Base-by-base conservation (phyloP, 1,140 invertebrate species). In the Muscidifurax raptorellus region DNA sequence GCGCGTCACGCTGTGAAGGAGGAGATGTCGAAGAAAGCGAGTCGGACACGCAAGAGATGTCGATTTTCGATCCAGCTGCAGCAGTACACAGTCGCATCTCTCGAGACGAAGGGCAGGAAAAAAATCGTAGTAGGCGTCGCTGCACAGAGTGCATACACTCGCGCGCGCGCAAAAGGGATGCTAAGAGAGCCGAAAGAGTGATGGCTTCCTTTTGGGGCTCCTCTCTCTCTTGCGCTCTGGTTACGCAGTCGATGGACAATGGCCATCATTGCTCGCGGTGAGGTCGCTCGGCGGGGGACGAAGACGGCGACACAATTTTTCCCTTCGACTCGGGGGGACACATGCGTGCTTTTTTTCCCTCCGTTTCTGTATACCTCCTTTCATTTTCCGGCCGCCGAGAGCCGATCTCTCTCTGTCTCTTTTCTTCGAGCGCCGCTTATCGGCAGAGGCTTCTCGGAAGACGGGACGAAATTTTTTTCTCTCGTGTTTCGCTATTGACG, bases 131-230 rank as follows among this genome's bases (percentile, higher is more conserved):
- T 27, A 69, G 71, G 71, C 71, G 71, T 74, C 28, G 71, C 15
- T n/a, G 67, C 71, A 27, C 9, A 52, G 13, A 52, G 47, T 12
- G 2, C 0, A 59, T 15, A 36, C 7, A 40, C n/a, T n/a, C 2
- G 69, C 27, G 30, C 22, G 18, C 71, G 18, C 28, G 32, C 71
- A 30, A 40, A 69, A 69, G 66, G 66, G 28, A 69, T 27, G 28
- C 66, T 18, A n/a, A 64, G 18, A 28, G 27, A 69, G 66, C 9
- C 66, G 66, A 69, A 69, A 30, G 28, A 69, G 66, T 69, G 10
- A 69, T 69, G 66, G 66, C 66, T 69, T 69, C 66, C 66, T 69
- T 69, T 69, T n/a, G 52, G 52, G 52, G 52, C n/a, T 59, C 47
- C 47, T 52, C 22, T 59, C 52, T 59, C 18, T 0, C 52, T 59